Base-by-base conservation (phyloP, 2,797 vertebrate species). In the Bucorvus abyssinicus region DNA sequence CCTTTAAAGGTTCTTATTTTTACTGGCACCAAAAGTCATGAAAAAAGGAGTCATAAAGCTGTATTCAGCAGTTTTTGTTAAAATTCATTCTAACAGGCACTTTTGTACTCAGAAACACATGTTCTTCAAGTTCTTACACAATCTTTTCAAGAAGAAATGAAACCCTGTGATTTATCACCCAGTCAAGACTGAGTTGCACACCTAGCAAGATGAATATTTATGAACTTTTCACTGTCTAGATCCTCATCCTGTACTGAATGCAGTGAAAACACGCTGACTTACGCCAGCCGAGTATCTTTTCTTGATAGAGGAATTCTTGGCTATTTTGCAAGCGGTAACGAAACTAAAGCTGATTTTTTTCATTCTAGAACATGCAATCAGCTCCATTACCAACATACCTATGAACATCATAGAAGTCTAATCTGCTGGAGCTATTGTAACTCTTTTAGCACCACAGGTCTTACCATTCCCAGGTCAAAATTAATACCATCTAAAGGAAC, bases 141-240 rank as follows among this genome's bases (percentile, higher is more conserved):
- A 36, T 45, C 19, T 50, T 71, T 78, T 61, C 27, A 27, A 24
- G 47, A 89, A 17, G n/a, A 79, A 90, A 91, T 81, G 27, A 69
- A 94, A 61, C 2, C 2, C 38, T 69, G 13, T 91, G 85, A 95
- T 88, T 95, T 94, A 95, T 93, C 59, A 80, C 40, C 40, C 50
- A 84, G 65, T 91, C 74, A 89, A 84, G 84, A 82, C 84, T 29
- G 42, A 89, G 40, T 52, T 93, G 75, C 32, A 70, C 84, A 96
- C 36, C 36, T 80, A 91, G 36, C 10, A 75, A 93, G 45, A 76
- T 59, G 63, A 93, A 93, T 93, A 95, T 94, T 96, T 86, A 86
- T 67, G 56, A 90, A 87, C 70, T 69, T 91, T 89, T 82, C 36
- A 34, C 77, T 81, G 67, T 75, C 57, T 85, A 64, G 65, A 83